Evolutionary conservation across 2,113 vertebrate genomes (phyloP).

Genomic region (Merops nubicus): DNA sequence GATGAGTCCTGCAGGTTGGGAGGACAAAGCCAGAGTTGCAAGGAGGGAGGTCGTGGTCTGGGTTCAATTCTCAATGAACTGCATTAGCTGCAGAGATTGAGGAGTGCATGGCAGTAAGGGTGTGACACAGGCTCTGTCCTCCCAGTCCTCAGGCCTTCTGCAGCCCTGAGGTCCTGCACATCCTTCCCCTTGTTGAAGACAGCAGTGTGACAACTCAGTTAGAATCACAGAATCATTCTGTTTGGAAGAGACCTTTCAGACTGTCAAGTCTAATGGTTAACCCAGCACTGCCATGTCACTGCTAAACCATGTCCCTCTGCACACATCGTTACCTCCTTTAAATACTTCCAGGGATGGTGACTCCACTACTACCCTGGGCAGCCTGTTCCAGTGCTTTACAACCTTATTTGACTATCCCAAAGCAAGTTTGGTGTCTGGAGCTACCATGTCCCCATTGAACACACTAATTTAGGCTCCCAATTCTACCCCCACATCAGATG

Average conservation of each 20-base stretch:
- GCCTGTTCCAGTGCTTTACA: not conserved
- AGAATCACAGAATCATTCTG: not conserved
- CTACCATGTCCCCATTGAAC: not conserved
- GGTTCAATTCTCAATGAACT: not conserved
- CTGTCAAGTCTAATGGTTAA: not conserved
- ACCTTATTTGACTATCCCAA: not conserved
- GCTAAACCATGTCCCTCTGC: not conserved
- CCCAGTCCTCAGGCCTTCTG: not conserved
- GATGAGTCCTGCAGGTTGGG: accelerated
- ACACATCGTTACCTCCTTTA: not conserved
- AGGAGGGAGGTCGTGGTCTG: not conserved
- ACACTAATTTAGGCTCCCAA: not conserved
- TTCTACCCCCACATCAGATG: not conserved
- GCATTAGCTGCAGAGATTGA: not conserved
- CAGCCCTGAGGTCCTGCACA: not conserved
- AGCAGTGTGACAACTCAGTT: not conserved
- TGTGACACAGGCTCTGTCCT: not conserved
- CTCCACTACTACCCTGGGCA: not conserved
- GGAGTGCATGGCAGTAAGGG: not conserved
- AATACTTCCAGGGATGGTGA: not conserved
- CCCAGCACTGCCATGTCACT: not conserved
- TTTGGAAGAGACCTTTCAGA: not conserved
- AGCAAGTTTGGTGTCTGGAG: not conserved
- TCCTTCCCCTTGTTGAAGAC: not conserved
- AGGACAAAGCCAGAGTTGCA: not conserved